Evolutionary conservation across 1,140 invertebrate genomes (phyloP), one percentile per base, ranked within the genome.

Genomic region (Tetragnatha versicolor): DNA sequence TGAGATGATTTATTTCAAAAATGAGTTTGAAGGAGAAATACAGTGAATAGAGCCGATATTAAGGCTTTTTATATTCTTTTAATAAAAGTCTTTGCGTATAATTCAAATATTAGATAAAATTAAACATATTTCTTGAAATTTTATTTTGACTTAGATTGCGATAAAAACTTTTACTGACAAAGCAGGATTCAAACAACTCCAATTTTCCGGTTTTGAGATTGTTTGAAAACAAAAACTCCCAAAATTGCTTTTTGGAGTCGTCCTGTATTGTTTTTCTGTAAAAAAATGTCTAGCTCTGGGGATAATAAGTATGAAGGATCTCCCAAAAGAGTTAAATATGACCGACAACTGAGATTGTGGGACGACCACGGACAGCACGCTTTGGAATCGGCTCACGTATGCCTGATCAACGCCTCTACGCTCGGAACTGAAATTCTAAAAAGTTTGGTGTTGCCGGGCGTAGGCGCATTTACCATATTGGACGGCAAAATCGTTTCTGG

Each of bases 341-440:
- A 77, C 20, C n/a, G 73, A 53, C 73, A 77, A n/a, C 29, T 77
- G 22, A 92, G 96, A 85, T 89, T 99, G 83, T 99, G 98, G 98
- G 97, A 97, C 76, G 97, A 99, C 85, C 94, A 98, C 88, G 98
- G 98, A 1, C 98, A 99, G 87, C 85, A 89, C 75, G 88, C 92
- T 9, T 87, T 99, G 47, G 97, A 98, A 89, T 88, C 88, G 65
- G 92, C 95, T 31, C 92, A 94, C 86, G 90, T 99, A 83, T 99
- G 98, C 85, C 84, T 99, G 5, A 93, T 99, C 79, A 98, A 98
- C 88, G 95, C 95, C 2, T 96, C 92, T 70, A 95, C 94, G 10
- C 89, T 96, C 65, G 97, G 97, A 35, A 97, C 95, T 49, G 98
- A 99, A 89, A 92, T 95, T 66, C 86, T 98, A 27, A 99, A 99